Evolutionary conservation across 2,888 invertebrate species (phyloP).

Genomic region (Diaperis boleti): DNA sequence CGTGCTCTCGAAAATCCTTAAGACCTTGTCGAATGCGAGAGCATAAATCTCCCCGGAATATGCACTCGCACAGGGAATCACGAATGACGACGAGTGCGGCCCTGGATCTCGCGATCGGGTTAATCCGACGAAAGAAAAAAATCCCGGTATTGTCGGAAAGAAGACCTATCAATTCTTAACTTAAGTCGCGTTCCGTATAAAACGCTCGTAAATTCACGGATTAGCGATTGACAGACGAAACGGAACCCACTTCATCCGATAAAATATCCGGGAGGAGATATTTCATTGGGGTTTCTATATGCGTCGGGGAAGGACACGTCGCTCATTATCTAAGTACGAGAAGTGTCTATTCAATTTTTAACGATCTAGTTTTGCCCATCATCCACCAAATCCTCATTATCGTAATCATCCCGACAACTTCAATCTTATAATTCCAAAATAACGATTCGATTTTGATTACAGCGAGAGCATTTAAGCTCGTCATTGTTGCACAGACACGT

Average conservation of each 20-base stretch:
- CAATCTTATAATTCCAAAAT: too few relatives aligned
- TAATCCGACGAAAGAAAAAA: constrained; percentile 23
- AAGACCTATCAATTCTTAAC: constrained; percentile 40
- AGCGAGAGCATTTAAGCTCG: too few relatives aligned
- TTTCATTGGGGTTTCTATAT: constrained; percentile 53
- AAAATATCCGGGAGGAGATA: constrained; percentile 62
- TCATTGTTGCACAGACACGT: too few relatives aligned
- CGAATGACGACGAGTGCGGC: constrained; percentile 44
- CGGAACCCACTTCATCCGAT: constrained; percentile 61
- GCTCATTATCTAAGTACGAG: too few relatives aligned
- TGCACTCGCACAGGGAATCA: constrained; percentile 49
- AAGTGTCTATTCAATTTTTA: too few relatives aligned
- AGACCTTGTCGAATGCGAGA: constrained; percentile 59
- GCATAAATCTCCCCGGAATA: constrained; percentile 52
- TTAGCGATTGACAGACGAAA: constrained; percentile 63
- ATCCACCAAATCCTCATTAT: too few relatives aligned
- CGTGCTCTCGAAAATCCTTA: constrained; percentile 58
- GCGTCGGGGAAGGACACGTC: too few relatives aligned
- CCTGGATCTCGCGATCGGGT: constrained; percentile 27
- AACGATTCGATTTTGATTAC: too few relatives aligned
- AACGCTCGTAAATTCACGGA: constrained; percentile 62
- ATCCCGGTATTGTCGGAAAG: constrained; percentile 27
- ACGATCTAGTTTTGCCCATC: too few relatives aligned
- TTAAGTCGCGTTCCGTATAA: constrained; percentile 55
- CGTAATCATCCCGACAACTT: too few relatives aligned